These are phyloP conservation scores for Todus mexicanus DNA, from an alignment of 2,797 vertebrate genomes.

Conservation along the genomic window DNA sequence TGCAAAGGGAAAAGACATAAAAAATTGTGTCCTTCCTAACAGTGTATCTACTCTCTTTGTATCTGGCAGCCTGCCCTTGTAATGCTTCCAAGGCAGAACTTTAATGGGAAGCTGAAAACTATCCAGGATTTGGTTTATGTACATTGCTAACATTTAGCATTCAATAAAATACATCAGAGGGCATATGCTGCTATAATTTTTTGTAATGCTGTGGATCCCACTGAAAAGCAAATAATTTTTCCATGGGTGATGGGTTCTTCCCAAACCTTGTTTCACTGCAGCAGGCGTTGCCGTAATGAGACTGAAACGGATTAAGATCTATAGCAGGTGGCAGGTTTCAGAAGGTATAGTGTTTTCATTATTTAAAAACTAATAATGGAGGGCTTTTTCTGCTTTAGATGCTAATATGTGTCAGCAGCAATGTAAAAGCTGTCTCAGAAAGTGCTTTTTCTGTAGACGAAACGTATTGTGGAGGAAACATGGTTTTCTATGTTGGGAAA, in stretches of 20 bases:
- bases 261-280: background rate
- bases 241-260: background rate
- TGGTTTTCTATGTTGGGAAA: background rate
- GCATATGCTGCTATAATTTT: constrained; percentile 28
- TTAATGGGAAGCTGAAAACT: constrained; percentile 26
- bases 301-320: constrained; percentile 13
- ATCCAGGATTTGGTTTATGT: background rate
- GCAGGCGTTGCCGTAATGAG: background rate
- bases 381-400: background rate
- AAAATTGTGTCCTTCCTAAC: background rate
- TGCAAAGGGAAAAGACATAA: background rate
- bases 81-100: constrained; percentile 39
- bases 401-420: background rate
- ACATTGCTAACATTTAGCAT: constrained; percentile 3
- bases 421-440: background rate
- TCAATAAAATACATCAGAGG: background rate
- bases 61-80: constrained; percentile 10
- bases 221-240: constrained; percentile 24
- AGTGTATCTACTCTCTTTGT: background rate
- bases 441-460: background rate
- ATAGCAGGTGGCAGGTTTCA: background rate
- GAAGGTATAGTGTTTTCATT: background rate
- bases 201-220: background rate
- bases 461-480: background rate
- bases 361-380: constrained; percentile 25